Base-by-base conservation (phyloP, 2,888 invertebrate genomes). In the Druceiella hillmani region DNA sequence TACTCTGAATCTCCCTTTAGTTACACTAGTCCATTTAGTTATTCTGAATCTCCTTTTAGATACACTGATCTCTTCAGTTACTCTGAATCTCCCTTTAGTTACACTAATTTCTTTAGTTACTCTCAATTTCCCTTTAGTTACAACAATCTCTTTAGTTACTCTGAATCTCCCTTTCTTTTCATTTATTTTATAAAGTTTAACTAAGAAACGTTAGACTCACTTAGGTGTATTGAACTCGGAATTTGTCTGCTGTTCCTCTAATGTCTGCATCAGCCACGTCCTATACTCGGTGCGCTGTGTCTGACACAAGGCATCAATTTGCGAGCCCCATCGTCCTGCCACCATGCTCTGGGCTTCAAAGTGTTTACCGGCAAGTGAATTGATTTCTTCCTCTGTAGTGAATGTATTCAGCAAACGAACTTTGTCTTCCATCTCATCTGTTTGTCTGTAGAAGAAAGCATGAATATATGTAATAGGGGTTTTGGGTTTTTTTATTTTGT, bases 211-310 rank as follows among this genome's bases (percentile, higher is more conserved):
- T 61, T 12, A 15, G 9, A 17, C 52, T 43, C 58, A 74, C 74
- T 66, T 72, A 14, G 75, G 75, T 20, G 74, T 73, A 12, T 72
- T 70, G 35, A 74, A 52, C 30, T 66, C 64, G 56, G 69, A 72
- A 42, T 65, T 71, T 4, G 76, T 75, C 54, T 81, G 78, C 47
- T 79, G 80, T 52, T 83, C 80, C 59, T 84, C 83, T 32, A 88
- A 72, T 42, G 87, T 78, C 52, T 77, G 74, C 79, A 87, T 87
- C 26, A 95, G 80, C 93, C 93, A 93, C 52, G 90, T 80, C 35
- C 90, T 76, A 59, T 92, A 93, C 52, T 90, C 87, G 22, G 86
- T 74, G 38, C 86, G 79, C 65, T 95, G 95, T 28, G 86, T 85
- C 47, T 87, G 85, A 53, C 84, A 79, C 50, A 90, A 74, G 2